These are phyloP conservation scores for Aepyceros melampus DNA, from an alignment of 2,113 vertebrate genomes.

Conservation along the genomic window DNA sequence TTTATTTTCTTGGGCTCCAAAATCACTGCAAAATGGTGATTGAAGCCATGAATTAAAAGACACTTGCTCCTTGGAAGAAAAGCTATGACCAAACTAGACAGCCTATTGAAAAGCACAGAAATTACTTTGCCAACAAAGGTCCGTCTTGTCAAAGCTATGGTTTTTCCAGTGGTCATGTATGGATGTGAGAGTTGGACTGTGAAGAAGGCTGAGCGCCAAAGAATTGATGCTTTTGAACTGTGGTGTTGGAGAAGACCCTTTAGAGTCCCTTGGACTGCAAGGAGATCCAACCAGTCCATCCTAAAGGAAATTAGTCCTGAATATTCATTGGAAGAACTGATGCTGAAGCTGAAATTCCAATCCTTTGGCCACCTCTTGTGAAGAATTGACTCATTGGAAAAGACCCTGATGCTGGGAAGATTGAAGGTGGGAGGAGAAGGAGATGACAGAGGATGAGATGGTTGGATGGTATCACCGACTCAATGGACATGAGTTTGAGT, in stretches of 20 bases:
- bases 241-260: not conserved
- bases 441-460: not conserved
- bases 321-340: not conserved
- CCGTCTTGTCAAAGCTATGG: not conserved
- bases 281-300: not conserved
- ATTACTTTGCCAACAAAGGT: not conserved
- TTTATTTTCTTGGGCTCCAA: no score
- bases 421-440: not conserved
- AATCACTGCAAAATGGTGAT: no score
- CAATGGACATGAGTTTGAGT: not conserved
- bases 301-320: not conserved
- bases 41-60: not conserved
- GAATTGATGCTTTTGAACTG: not conserved
- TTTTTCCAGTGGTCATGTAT: not conserved
- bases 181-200: not conserved
- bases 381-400: not conserved
- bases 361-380: not conserved
- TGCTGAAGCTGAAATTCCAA: not conserved
- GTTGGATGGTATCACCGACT: not conserved
- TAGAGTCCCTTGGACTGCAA: not conserved
- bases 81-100: not conserved
- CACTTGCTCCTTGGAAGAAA: not conserved
- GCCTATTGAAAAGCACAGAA: not conserved
- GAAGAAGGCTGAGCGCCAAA: not conserved
- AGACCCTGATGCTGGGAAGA: not conserved